A percentile compares a stretch with the other conserved stretches of the same genome.
Evolutionary conservation across 2,113 vertebrate genomes (phyloP).

Genomic region (Xenus cinereus): DNA sequence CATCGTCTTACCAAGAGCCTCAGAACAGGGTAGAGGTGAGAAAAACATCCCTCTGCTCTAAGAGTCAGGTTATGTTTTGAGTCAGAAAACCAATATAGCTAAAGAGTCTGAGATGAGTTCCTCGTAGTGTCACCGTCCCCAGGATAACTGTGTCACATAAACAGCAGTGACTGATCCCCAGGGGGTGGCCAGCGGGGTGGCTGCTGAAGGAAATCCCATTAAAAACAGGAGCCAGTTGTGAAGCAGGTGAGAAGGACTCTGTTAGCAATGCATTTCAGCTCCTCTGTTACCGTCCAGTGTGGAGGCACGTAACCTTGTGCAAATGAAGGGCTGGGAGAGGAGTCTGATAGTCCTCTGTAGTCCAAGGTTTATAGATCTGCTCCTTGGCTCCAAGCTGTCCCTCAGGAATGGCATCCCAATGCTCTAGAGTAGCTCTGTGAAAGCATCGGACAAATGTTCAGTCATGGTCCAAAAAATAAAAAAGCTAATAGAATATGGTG

Average conservation of each 20-base stretch:
- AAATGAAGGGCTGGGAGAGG: background rate
- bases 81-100: background rate
- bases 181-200: background rate
- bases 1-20: background rate
- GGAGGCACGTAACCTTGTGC: background rate
- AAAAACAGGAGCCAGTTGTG: background rate
- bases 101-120: background rate
- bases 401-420: background rate
- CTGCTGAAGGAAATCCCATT: background rate
- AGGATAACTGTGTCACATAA: background rate
- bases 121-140: background rate
- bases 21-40: background rate
- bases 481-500: background rate
- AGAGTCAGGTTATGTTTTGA: background rate
- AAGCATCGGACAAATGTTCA: background rate
- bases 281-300: background rate
- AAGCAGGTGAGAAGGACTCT: background rate
- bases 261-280: background rate
- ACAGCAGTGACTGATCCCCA: background rate
- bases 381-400: background rate
- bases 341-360: too few species aligned
- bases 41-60: background rate
- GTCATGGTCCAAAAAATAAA: background rate
- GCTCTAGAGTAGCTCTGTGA: background rate
- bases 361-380: fast-evolving